Evolutionary conservation across 2,888 invertebrate species (phyloP), one percentile per base, ranked within the genome.

Genomic region (Drosophila fulvimacula): DNA sequence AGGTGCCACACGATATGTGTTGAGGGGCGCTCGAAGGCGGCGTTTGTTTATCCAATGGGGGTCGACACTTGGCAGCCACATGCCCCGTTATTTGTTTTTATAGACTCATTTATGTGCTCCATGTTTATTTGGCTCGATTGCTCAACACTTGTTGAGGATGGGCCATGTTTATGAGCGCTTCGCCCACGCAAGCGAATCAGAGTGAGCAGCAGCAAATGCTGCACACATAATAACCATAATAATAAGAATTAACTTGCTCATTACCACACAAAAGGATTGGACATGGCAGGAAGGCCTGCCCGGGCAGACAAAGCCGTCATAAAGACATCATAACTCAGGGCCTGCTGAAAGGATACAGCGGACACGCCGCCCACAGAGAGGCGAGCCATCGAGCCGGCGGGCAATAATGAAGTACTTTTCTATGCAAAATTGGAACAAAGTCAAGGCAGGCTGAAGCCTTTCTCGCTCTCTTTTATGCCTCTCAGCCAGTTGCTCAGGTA

Each of bases 1-100:
- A 85, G 87, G 82, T 87, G 87, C 79, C 73, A 82, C 66, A 79
- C 67, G 79, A 84, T 56, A 69, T 69, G 76, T 52, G 67, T 60
- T 36, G 53, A 53, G 68, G 48, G 62, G 56, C 52, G 73, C 58
- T 61, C 44, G 63, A 41, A 57, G 62, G 75, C 74, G 90, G 90
- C 90, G 87, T 88, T 90, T 90, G 71, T 83, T 86, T 89, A 88
- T 85, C 89, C 89, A 82, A 86, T 75, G 90, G 88, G 85, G 89
- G 90, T 87, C 89, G 85, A 88, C 84, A 82, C 76, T 81, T 76
- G 77, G 66, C 63, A 62, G 78, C 81, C 77, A 73, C 69, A 74
- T 73, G 80, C 79, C 69, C 63, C 71, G 24, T 59, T 84, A 85
- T 89, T 87, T 87, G 88, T 87, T 87, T 89, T 86, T 80, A 87